Evolutionary conservation across 1,140 invertebrate genomes (phyloP).

Genomic region (Lepidotrigona ventralis): DNA sequence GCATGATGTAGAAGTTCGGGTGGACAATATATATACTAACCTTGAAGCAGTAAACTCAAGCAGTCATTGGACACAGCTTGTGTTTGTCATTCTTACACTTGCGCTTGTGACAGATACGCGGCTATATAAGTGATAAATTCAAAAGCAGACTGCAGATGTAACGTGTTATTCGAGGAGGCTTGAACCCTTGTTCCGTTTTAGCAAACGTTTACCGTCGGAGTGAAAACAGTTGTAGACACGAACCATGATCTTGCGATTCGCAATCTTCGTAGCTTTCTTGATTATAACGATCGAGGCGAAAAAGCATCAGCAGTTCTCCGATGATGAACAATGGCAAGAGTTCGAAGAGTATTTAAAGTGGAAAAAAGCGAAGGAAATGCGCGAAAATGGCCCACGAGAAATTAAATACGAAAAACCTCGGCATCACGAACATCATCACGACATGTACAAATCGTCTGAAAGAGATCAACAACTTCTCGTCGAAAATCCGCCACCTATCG

Average conservation of each 20-base stretch:
- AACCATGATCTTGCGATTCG: constrained; percentile 54
- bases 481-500: constrained; percentile 21
- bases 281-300: constrained; percentile 68
- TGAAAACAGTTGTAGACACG: background rate
- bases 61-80: constrained; percentile 26
- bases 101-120: background rate
- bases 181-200: too few relatives aligned
- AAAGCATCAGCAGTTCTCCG: background rate
- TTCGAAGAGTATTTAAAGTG: constrained; percentile 43
- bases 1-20: background rate
- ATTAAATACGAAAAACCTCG: constrained; percentile 3
- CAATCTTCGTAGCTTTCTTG: constrained; percentile 66
- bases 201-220: constrained; percentile 3
- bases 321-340: constrained; percentile 35
- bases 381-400: background rate
- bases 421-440: background rate
- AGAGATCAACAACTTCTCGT: too few relatives aligned
- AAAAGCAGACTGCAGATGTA: constrained; percentile 10
- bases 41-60: background rate
- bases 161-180: too few relatives aligned
- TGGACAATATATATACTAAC: constrained; percentile 29
- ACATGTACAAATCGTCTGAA: background rate
- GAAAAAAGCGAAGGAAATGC: constrained; percentile 5
- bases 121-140: constrained; percentile 40
- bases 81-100: background rate